Base-by-base conservation (phyloP, 1,140 invertebrate genomes). In the Aphelinus certus region DNA sequence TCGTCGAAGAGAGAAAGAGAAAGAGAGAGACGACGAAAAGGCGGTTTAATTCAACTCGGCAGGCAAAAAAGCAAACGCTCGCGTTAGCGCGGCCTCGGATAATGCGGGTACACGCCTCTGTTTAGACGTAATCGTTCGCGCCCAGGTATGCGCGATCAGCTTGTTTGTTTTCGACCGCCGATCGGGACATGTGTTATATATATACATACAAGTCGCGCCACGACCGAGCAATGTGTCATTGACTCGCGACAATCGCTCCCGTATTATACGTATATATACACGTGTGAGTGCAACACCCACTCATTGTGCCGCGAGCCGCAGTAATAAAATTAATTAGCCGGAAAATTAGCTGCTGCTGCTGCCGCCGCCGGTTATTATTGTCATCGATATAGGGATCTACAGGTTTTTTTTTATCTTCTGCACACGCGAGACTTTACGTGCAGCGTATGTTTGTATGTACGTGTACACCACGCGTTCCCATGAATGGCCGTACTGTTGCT, bases 301-400 rank as follows among this genome's bases (percentile, higher is more conserved):
- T 63, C 61, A 45, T 47, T 65, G 53, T 51, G 49, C 7, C 26
- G 48, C 1, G 1, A 7, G 63, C 61, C 26, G 26, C 26, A 26
- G 26, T 26, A 63, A 63, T 63, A 47, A 46, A 63, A 48, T 63
- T n/a, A 47, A 63, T 63, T 65, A 65, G n/a, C 48, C 26, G 63
- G 5, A n/a, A 46, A 63, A 63, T 63, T 63, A 48, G 26, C 26
- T 26, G 26, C 26, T 26, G 26, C 26, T 26, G 26, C 26, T 26
- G 26, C 26, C 26, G 26, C 26, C 26, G 26, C 26, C 26, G 26
- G 26, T 26, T 26, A 26, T 26, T 26, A 26, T 26, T 26, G 26
- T 26, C 26, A 26, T 26, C 26, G 26, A 26, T 26, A 26, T 26
- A 26, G 26, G 26, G 26, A 26, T 26, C 26, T 26, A 26, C 26